Evolutionary conservation across 2,113 vertebrate genomes (phyloP).

Genomic region (Eleginops maclovinus): DNA sequence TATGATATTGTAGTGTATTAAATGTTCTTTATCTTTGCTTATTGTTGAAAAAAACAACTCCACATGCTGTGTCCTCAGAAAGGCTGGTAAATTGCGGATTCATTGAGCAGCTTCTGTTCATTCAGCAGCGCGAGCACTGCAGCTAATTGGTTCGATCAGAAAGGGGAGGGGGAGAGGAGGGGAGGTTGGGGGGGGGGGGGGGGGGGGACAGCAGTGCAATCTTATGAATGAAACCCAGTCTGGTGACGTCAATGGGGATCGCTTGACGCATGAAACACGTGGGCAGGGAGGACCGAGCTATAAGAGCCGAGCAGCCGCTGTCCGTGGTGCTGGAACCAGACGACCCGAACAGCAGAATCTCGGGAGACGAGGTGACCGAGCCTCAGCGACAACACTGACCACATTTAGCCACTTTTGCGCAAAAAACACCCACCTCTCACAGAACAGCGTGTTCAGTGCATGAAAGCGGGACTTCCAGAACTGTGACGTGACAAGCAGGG

Average conservation of each 20-base stretch:
- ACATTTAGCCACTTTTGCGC: background rate
- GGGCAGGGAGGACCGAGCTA: slow-evolving; percentile 45
- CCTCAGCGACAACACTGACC: background rate
- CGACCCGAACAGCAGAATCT: slow-evolving; percentile 9
- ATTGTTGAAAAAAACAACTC: too few relatives aligned
- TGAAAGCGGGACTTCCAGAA: slow-evolving; percentile 18
- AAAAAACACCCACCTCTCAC: background rate
- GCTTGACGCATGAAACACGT: slow-evolving; percentile 75
- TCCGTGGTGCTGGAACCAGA: slow-evolving; percentile 57
- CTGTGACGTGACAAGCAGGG: slow-evolving; percentile 48
- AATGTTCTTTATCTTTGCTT: too few relatives aligned
- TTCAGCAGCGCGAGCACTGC: slow-evolving; percentile 51
- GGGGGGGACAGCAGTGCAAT: slow-evolving; percentile 30
- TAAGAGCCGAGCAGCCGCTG: slow-evolving; percentile 50
- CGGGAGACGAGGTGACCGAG: background rate
- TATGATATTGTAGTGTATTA: too few relatives aligned
- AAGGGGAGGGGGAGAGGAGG: background rate
- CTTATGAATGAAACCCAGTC: slow-evolving; percentile 73
- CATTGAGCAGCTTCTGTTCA: slow-evolving; percentile 40
- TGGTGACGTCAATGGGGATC: slow-evolving; percentile 75
- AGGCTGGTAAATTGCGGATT: slow-evolving; percentile 16
- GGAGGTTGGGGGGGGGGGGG: background rate
- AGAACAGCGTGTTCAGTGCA: background rate
- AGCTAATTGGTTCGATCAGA: slow-evolving; percentile 48
- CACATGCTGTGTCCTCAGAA: background rate